Evolutionary conservation across 2,113 vertebrate genomes (phyloP).

Genomic region (Hystrix brachyura): DNA sequence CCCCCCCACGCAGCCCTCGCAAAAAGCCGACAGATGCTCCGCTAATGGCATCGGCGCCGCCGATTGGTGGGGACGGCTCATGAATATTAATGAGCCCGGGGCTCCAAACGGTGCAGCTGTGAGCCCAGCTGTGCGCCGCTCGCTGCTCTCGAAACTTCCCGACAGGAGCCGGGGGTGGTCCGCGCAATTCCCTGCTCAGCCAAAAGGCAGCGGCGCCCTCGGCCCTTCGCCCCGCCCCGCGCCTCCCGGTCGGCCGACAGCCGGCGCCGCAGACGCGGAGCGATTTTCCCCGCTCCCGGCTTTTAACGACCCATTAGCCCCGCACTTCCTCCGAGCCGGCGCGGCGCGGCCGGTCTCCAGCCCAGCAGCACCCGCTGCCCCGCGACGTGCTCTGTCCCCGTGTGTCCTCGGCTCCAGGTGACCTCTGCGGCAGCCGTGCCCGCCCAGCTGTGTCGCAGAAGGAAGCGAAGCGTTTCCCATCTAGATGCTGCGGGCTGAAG

Average conservation of each 20-base stretch:
- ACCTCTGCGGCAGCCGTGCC: not conserved
- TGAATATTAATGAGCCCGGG: conserved; percentile 85
- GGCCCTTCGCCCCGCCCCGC: conserved; percentile 69
- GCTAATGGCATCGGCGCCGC: conserved; percentile 77
- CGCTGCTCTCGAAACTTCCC: conserved; percentile 83
- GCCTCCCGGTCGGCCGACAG: conserved; percentile 75
- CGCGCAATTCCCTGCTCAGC: conserved; percentile 84
- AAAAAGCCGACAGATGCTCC: conserved; percentile 88
- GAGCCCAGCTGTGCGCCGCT: conserved; percentile 88
- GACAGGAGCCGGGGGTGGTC: conserved; percentile 84
- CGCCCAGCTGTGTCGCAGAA: not conserved
- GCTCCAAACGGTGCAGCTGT: conserved; percentile 90
- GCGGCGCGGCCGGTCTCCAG: too few relatives aligned
- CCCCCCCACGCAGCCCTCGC: conserved; percentile 78
- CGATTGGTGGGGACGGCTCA: conserved; percentile 86
- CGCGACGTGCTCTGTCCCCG: not conserved
- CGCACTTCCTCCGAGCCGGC: not conserved
- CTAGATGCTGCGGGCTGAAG: not conserved
- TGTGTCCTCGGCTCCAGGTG: not conserved
- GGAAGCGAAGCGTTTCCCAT: not conserved
- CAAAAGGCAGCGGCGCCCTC: conserved; percentile 75
- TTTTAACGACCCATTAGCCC: conserved; percentile 77
- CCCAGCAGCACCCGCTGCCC: too few relatives aligned
- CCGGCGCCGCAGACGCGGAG: conserved; percentile 68
- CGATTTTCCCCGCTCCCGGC: conserved; percentile 73